Conservation (phyloP, 1,140 invertebrate genomes). For the Eupristina koningsbergeri region DNA sequence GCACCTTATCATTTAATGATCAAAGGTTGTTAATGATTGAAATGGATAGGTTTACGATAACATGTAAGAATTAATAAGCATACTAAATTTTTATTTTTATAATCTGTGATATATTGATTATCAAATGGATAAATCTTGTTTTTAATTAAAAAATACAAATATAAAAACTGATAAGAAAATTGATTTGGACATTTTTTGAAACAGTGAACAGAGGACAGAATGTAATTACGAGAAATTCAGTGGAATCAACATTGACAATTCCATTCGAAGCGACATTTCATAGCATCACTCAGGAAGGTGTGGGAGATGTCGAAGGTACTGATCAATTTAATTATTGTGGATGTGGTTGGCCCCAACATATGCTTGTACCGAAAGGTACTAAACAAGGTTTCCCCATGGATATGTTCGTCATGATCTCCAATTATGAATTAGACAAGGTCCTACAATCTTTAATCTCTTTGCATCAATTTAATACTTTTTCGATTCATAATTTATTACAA, state of each 20-base stretch:
- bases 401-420: constrained; percentile 87
- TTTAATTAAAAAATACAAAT: no score
- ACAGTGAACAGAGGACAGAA: constrained; percentile 76
- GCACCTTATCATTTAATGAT: constrained; percentile 77
- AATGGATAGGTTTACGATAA: constrained; percentile 76
- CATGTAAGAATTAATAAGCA: constrained; percentile 30
- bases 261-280: constrained; percentile 79
- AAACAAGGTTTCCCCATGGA: constrained; percentile 79
- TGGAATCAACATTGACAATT: constrained; percentile 78
- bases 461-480: no score
- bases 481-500: no score
- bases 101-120: no score
- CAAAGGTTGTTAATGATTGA: constrained; percentile 84
- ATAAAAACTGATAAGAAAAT: no score
- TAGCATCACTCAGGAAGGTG: constrained; percentile 70
- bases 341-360: constrained; percentile 90
- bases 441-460: no score
- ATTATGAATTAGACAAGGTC: constrained; percentile 81
- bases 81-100: no score
- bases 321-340: constrained; percentile 76
- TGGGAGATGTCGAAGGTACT: constrained; percentile 38
- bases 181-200: constrained; percentile 9
- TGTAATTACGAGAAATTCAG: constrained; percentile 73
- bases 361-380: constrained; percentile 85
- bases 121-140: no score